phyloP scores from a whole-genome alignment of 2,888 invertebrate genomes.

The Orthosia gracilis region DNA sequence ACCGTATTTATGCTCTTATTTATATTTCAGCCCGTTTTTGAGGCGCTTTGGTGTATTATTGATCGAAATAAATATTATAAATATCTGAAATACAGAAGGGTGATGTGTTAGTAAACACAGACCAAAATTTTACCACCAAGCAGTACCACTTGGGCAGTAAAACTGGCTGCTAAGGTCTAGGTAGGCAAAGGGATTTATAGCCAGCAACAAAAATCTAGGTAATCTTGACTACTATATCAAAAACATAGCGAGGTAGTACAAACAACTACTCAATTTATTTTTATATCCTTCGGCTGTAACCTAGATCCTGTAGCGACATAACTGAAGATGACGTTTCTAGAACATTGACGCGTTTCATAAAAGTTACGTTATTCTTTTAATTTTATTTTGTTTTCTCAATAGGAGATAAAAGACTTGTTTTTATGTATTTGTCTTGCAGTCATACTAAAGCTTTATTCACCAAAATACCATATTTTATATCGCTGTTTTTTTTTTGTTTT shows the following conservation, averaged over 20 bases:
- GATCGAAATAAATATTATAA: not conserved
- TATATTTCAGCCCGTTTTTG: too few relatives aligned
- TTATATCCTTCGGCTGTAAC: slow-evolving; percentile 31
- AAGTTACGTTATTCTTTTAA: slow-evolving; percentile 5
- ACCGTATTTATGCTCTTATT: too few relatives aligned
- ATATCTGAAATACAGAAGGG: not conserved
- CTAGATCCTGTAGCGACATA: slow-evolving; percentile 15
- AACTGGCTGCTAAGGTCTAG: not conserved
- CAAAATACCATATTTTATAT: not conserved
- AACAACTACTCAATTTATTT: slow-evolving; percentile 44
- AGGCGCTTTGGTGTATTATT: too few relatives aligned
- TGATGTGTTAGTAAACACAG: not conserved
- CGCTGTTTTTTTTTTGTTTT: too few relatives aligned
- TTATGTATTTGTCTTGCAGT: not conserved
- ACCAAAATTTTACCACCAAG: not conserved
- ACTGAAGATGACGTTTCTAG: slow-evolving; percentile 30
- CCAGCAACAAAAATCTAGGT: slow-evolving; percentile 29
- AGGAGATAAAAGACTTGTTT: not conserved
- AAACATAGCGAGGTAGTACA: slow-evolving; percentile 23
- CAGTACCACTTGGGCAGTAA: slow-evolving; percentile 14
- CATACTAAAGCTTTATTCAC: not conserved
- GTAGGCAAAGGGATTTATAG: slow-evolving; percentile 18
- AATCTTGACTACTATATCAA: slow-evolving; percentile 44
- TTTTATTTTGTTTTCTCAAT: not conserved
- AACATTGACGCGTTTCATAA: not conserved